phyloP scores from a whole-genome alignment of 1,140 invertebrate species.

The Zaprionus ghesquierei region DNA sequence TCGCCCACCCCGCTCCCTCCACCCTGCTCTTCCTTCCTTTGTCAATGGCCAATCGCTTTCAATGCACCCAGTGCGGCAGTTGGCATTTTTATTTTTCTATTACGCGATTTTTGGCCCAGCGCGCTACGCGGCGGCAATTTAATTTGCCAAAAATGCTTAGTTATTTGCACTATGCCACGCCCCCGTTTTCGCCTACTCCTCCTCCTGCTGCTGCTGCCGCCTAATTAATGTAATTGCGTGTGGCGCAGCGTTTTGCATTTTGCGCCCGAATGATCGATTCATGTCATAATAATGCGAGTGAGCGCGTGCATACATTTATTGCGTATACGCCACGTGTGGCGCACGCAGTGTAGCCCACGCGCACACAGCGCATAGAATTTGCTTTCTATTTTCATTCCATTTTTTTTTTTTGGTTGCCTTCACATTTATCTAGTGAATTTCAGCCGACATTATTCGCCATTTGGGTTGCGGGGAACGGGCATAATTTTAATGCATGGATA shows the following conservation, averaged over 20 bases:
- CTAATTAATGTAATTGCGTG: constrained; percentile 67
- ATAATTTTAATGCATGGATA: constrained; percentile 78
- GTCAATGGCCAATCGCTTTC: neutral
- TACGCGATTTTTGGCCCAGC: constrained; percentile 12
- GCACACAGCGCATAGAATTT: constrained; percentile 37
- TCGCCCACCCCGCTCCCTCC: neutral
- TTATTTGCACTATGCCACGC: constrained; percentile 2
- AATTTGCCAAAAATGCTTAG: constrained; percentile 33
- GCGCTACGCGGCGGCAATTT: constrained; percentile 8
- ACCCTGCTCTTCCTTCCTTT: neutral
- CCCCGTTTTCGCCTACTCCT: no score
- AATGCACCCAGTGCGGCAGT: neutral
- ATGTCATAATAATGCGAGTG: constrained; percentile 65
- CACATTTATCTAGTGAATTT: constrained; percentile 62
- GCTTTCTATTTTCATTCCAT: constrained; percentile 5
- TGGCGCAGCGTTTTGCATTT: constrained; percentile 20
- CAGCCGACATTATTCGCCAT: constrained; percentile 55
- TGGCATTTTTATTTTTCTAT: constrained; percentile 38
- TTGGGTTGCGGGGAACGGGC: constrained; percentile 28
- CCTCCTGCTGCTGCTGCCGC: no score
- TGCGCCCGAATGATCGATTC: constrained; percentile 58
- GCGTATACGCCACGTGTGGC: constrained; percentile 67
- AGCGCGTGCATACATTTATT: constrained; percentile 53
- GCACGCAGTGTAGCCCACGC: constrained; percentile 4
- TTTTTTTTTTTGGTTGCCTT: constrained; percentile 16